Percentiles rank a stretch among this genome's conserved stretches.
These are phyloP conservation scores for Myopa testacea DNA, from an alignment of 2,888 invertebrate species.

Conservation along the genomic window DNA sequence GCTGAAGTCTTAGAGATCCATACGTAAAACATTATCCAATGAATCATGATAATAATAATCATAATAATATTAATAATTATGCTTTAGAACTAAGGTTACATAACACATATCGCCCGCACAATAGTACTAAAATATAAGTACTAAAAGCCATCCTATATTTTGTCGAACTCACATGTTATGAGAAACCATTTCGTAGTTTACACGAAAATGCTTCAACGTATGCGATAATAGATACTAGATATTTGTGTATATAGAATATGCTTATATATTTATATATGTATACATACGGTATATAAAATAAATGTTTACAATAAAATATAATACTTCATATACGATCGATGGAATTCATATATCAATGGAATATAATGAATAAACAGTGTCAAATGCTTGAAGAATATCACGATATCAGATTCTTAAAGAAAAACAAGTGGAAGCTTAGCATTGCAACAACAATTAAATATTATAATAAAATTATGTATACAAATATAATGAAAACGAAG, in stretches of 20 bases:
- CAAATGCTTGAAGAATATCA: no score
- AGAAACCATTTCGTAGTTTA: not conserved
- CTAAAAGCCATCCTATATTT: not conserved
- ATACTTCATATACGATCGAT: no score
- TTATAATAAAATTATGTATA: no score
- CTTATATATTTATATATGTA: constrained; percentile 1
- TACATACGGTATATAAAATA: not conserved
- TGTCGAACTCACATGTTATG: not conserved
- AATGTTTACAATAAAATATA: not conserved
- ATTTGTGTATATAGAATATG: constrained; percentile 27
- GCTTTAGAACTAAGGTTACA: not conserved
- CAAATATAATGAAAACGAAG: no score
- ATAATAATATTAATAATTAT: no score
- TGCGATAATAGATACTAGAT: constrained; percentile 21
- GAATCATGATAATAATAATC: not conserved
- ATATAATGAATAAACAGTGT: no score
- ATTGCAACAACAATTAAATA: no score
- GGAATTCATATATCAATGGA: no score
- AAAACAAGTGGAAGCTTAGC: no score
- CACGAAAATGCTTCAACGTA: not conserved
- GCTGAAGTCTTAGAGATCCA: not conserved
- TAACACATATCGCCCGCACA: constrained; percentile 24
- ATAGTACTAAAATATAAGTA: constrained; percentile 13
- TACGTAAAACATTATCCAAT: not conserved
- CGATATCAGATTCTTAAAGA: no score